Evolutionary conservation across 2,113 vertebrate species (phyloP).

Genomic region (Megaceryle torquata): DNA sequence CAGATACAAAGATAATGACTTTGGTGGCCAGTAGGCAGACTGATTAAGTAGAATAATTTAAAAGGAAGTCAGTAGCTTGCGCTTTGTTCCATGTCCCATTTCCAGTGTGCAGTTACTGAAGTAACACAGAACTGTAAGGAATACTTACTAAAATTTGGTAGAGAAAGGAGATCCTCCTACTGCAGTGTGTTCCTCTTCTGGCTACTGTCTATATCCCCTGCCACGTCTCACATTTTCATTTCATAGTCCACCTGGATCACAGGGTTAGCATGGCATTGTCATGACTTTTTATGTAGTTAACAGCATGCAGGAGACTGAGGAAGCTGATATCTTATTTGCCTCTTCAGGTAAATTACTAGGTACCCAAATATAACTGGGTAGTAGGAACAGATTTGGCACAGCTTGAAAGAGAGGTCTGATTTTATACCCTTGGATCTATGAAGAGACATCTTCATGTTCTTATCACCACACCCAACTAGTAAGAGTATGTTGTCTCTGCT

Average conservation of each 20-base stretch:
- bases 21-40: background rate
- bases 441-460: background rate
- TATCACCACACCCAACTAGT: background rate
- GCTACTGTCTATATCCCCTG: background rate
- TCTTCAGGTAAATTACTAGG: background rate
- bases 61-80: background rate
- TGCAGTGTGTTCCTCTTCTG: background rate
- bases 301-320: background rate
- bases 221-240: background rate
- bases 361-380: background rate
- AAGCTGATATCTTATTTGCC: background rate
- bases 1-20: background rate
- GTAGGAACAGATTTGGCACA: background rate
- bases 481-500: background rate
- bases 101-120: background rate
- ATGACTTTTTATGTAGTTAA: background rate
- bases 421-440: background rate
- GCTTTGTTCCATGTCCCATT: background rate
- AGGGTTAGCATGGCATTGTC: background rate
- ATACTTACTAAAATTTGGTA: background rate
- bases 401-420: background rate
- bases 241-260: background rate
- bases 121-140: background rate
- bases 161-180: background rate
- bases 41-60: background rate